These are phyloP conservation scores for Eudorcas thomsonii DNA, from an alignment of 2,113 vertebrate species.

Conservation along the genomic window DNA sequence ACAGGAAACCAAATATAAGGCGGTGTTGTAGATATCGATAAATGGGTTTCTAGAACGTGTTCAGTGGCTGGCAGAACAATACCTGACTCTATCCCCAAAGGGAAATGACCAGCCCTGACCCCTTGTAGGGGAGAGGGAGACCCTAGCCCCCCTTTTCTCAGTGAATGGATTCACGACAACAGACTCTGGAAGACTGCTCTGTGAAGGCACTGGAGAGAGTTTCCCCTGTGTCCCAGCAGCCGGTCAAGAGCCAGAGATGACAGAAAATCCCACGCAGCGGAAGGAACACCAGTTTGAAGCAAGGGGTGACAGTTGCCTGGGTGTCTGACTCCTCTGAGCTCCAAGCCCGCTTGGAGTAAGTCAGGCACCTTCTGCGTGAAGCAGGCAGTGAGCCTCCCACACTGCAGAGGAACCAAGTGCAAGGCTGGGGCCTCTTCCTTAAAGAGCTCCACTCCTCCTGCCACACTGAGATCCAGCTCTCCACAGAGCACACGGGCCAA, in stretches of 20 bases:
- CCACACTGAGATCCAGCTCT: accelerated
- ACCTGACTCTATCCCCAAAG: neutral
- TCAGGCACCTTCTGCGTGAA: accelerated
- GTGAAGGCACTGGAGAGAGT: neutral
- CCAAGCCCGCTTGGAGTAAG: neutral
- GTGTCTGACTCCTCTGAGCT: no score
- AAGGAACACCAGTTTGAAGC: neutral
- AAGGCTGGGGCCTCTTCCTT: neutral
- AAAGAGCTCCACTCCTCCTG: neutral
- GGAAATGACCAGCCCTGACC: neutral
- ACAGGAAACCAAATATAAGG: conserved; percentile 78
- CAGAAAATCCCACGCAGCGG: neutral
- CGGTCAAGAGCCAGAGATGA: neutral
- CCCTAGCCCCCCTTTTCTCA: neutral
- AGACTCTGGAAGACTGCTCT: neutral
- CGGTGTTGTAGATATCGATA: neutral
- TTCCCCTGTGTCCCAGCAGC: neutral
- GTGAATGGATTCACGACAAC: neutral
- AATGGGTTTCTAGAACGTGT: neutral
- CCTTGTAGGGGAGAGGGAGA: neutral
- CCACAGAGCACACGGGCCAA: neutral
- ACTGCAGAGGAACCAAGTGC: accelerated
- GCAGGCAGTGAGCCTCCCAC: neutral
- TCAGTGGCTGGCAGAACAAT: neutral
- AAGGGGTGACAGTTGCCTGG: neutral